These are phyloP conservation scores for Dryobates pubescens DNA, from an alignment of 2,797 vertebrate species.

Conservation along the genomic window DNA sequence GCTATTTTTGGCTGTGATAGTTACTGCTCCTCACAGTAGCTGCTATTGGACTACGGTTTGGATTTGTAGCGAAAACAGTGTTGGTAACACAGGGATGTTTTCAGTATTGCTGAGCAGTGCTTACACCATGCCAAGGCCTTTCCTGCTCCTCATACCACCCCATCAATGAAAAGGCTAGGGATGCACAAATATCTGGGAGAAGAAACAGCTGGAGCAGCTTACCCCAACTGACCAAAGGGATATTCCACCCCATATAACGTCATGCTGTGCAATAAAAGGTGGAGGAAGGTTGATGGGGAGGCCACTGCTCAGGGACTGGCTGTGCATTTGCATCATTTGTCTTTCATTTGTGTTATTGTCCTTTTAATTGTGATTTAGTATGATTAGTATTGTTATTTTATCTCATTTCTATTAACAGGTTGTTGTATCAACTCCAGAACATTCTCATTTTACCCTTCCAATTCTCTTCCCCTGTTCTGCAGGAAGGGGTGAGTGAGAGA, in stretches of 20 bases:
- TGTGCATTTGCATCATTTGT: neutral
- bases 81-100: neutral
- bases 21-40: neutral
- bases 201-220: neutral
- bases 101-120: accelerated
- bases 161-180: neutral
- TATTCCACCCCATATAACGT: neutral
- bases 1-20: neutral
- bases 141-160: neutral
- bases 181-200: neutral
- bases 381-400: neutral
- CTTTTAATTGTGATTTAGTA: neutral
- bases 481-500: neutral
- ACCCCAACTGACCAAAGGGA: neutral
- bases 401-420: neutral
- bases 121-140: neutral
- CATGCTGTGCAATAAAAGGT: neutral
- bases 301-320: neutral
- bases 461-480: neutral
- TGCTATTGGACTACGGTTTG: neutral
- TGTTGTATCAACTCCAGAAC: neutral
- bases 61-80: neutral
- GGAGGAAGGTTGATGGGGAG: neutral
- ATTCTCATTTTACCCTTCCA: neutral
- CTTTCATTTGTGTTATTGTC: neutral